Base-by-base conservation (phyloP, 1,140 invertebrate species). In the Steinernema feltiae region DNA sequence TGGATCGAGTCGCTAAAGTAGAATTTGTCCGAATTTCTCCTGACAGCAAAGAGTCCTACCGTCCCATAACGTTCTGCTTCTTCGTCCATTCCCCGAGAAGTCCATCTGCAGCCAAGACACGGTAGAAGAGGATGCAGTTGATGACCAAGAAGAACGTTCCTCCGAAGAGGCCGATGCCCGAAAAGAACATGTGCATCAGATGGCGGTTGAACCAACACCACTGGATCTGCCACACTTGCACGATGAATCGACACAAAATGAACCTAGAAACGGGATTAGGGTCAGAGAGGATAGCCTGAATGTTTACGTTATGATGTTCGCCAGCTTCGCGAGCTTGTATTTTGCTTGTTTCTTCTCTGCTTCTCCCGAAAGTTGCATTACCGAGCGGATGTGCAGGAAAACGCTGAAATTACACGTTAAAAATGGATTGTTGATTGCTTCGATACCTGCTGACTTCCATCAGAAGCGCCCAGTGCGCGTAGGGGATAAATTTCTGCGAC, bases 381-480 rank as follows among this genome's bases (percentile, higher is more conserved):
- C 76, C 1, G 77, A 77, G 29, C 77, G 76, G 7, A 69, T 32
- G 48, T 78, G 77, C n/a, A 78, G 35, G 71, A 77, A 77, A 69
- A 78, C 76, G 35, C 35, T 70, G 32, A 75, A 53, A 53, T 32
- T 29, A 31, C 32, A 73, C 12, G 69, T 72, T 21, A 18, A 71
- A 15, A 18, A 30, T 7, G 35, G 35, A 7, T 41, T 7, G 15
- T 30, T 12, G 63, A 73, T 72, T 12, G 24, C 53, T 12, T 7
- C 35, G 35, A 41, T 46, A 63, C 53, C 53, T 63, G 24, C 24
- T 69, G 17, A 78, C 74, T 30, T 78, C 77, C 77, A 78, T 78
- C 3, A 78, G 70, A 48, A 78, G 69, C 2, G 77, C 77, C 77
- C 77, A 78, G 27, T 76, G 75, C 17, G 77, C 77, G 70, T 78